Evolutionary conservation across 1,140 invertebrate species (phyloP), one percentile per base, ranked within the genome.

Genomic region (Philotrypesis tridentata): DNA sequence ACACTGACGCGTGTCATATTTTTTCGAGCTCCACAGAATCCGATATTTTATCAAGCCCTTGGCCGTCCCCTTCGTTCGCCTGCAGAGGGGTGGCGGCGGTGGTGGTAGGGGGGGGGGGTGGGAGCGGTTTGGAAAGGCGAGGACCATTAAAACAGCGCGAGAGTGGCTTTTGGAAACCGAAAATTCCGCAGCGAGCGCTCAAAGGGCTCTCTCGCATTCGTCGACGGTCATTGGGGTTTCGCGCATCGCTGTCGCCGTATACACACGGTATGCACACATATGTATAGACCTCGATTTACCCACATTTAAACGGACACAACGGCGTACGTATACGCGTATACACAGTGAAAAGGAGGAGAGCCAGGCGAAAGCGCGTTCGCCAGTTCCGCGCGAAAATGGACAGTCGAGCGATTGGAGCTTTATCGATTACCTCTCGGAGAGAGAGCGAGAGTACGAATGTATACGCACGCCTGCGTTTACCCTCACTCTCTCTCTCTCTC

Each of bases 361-460:
- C 23, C 61, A 23, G n/a, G n/a, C n/a, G 61, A 23, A 23, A 65
- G 61, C 61, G 23, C 17, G 27, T 65, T 23, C 9, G 25, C n/a
- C 31, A 68, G 68, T n/a, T n/a, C n/a, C n/a, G 25, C 67, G 68
- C n/a, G 68, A 71, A 71, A 71, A 71, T 71, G 68, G 37, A 75
- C 43, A 75, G 73, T 29, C 60, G 33, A 61, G 27, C 48, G 60
- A 17, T 65, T 23, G 48, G 48, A 76, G 60, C 33, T n/a, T 65
- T 65, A 76, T 76, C 43, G 74, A 76, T 76, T 76, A 9, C 29
- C 68, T 33, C n/a, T 31, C 23, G 37, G 27, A 4, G 60, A 65
- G 73, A 40, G 73, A 61, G 7, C 61, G 31, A 74, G 3, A 8
- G 27, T 14, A 7, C 23, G 48, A 4, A 14, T 21, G 2, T 74